These are phyloP conservation scores for Cacoxenus indagator DNA, from an alignment of 2,888 invertebrate genomes.

Conservation along the genomic window DNA sequence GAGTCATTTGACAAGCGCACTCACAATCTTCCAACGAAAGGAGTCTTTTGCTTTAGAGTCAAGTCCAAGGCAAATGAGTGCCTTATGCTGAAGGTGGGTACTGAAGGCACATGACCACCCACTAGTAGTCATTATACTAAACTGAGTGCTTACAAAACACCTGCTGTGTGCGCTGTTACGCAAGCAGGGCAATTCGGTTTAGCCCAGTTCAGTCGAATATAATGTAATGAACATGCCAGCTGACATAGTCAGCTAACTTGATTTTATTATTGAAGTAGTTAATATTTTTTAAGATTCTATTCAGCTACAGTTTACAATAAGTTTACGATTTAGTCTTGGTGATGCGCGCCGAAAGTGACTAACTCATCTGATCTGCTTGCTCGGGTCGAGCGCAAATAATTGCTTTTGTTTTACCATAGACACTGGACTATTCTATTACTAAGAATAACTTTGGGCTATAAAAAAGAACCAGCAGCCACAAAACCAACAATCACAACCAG, in stretches of 20 bases:
- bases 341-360: not conserved
- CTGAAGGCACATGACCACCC: too few relatives aligned
- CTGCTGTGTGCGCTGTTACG: too few relatives aligned
- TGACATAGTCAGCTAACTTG: conserved; percentile 17
- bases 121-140: too few relatives aligned
- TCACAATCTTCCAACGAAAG: too few relatives aligned
- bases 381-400: not conserved
- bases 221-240: conserved; percentile 7
- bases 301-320: too few relatives aligned
- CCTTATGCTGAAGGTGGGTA: too few relatives aligned
- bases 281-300: conserved; percentile 33
- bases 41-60: too few relatives aligned
- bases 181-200: too few relatives aligned
- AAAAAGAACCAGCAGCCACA: not conserved
- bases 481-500: too few relatives aligned
- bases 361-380: not conserved
- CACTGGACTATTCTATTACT: not conserved
- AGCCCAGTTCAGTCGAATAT: too few relatives aligned
- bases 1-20: conserved; percentile 52
- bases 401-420: not conserved
- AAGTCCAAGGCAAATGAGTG: too few relatives aligned
- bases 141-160: too few relatives aligned
- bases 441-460: not conserved
- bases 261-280: conserved; percentile 50
- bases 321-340: not conserved